Percentiles rank a stretch among this genome's conserved stretches.
Evolutionary conservation across 92 coral and sea anemone species (phyloP).

Genomic region (Chrysogorgia sp.): DNA sequence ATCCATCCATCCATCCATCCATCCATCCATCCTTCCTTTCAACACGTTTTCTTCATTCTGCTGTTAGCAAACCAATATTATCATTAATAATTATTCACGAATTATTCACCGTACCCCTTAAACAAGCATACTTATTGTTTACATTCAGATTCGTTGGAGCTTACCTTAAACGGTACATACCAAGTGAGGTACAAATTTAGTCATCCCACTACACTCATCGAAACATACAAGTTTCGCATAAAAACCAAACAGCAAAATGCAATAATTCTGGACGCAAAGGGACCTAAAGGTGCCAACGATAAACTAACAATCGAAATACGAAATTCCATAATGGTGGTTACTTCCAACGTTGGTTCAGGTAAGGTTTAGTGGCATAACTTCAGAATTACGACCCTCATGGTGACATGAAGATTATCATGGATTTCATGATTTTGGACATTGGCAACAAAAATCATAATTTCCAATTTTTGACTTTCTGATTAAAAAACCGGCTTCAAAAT

Average conservation of each 20-base stretch:
- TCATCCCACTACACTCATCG: neutral
- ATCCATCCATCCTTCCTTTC: no score
- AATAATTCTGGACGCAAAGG: neutral
- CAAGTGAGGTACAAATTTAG: neutral
- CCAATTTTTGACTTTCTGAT: no score
- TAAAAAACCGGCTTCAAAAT: no score
- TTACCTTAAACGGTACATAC: conserved; percentile 5
- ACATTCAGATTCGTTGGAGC: conserved; percentile 12
- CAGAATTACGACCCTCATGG: neutral
- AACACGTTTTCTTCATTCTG: neutral
- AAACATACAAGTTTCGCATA: conserved; percentile 15
- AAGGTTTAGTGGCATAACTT: neutral
- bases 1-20: no score
- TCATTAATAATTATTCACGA: no score
- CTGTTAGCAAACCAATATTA: neutral
- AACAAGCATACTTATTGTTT: neutral
- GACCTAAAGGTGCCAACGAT: neutral
- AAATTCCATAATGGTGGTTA: neutral
- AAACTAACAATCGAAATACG: neutral
- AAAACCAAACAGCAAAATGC: conserved; percentile 25
- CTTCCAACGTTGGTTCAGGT: neutral
- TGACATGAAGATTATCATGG: no score
- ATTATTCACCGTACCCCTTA: no score
- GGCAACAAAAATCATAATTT: no score
- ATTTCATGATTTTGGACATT: no score